Percentiles rank a stretch among this genome's conserved stretches.
Evolutionary conservation across 2,113 vertebrate species (phyloP).

Genomic region (Nyctereutes procyonoides): DNA sequence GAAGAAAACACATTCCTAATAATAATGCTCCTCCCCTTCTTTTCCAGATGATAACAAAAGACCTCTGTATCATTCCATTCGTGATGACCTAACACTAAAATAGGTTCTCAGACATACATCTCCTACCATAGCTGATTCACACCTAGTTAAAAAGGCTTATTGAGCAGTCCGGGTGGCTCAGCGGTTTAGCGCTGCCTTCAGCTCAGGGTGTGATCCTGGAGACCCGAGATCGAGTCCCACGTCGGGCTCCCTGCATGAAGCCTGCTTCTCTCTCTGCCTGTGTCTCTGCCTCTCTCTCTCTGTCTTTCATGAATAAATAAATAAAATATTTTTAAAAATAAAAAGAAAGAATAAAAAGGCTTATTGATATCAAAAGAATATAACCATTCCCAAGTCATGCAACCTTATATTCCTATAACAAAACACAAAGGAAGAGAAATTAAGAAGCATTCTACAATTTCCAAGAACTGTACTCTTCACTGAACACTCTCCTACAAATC

Average conservation of each 20-base stretch:
- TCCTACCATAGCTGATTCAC: neutral
- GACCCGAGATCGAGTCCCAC: no score
- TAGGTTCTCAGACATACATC: neutral
- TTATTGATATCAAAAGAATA: neutral
- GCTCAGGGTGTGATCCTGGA: no score
- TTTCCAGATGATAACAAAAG: neutral
- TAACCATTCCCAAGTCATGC: neutral
- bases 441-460: neutral
- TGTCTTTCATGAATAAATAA: no score
- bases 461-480: neutral
- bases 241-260: no score
- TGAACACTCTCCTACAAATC: neutral
- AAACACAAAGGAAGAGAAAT: neutral
- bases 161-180: no score
- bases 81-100: neutral
- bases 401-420: neutral
- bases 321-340: no score
- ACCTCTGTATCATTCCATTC: neutral
- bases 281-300: no score
- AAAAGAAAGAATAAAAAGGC: neutral
- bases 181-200: no score
- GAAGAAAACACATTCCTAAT: constrained; percentile 1
- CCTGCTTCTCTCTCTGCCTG: no score
- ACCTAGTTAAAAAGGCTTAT: neutral
- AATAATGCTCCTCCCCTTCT: neutral